Percentiles rank a stretch among this genome's conserved stretches.
Conservation (phyloP, 2,888 invertebrate species). For the Caenorhabditis sinica region DNA sequence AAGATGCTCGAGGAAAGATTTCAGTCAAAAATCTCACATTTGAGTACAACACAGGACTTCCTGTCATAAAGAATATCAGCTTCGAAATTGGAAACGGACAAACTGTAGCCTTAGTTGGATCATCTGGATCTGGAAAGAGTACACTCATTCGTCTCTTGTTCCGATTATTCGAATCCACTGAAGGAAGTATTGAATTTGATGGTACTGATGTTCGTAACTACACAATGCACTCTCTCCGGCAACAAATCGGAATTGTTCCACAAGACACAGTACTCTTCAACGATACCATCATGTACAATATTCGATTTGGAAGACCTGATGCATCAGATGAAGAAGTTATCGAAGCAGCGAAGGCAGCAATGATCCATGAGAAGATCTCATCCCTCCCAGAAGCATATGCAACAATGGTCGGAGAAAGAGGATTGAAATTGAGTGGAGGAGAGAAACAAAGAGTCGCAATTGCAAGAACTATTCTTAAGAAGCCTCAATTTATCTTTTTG, state of each 20-base stretch:
- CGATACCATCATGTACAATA: constrained; percentile 88
- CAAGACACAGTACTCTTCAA: constrained; percentile 85
- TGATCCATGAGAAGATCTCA: constrained; percentile 94
- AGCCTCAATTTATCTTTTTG: constrained; percentile 92
- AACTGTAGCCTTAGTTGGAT: constrained; percentile 87
- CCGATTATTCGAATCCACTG: constrained; percentile 85
- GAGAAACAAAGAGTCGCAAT: constrained; percentile 98
- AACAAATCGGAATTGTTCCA: constrained; percentile 86
- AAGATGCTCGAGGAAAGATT: constrained; percentile 87
- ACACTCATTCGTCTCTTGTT: constrained; percentile 86
- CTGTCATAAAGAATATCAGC: constrained; percentile 76
- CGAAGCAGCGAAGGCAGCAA: constrained; percentile 93
- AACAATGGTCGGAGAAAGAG: constrained; percentile 92
- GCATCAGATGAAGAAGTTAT: constrained; percentile 91
- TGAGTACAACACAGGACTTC: constrained; percentile 89
- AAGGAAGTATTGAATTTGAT: constrained; percentile 75
- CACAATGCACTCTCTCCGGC: constrained; percentile 85
- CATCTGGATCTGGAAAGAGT: constrained; percentile 85
- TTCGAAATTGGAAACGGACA: constrained; percentile 89
- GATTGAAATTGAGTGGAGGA: constrained; percentile 95
- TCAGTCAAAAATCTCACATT: constrained; percentile 95
- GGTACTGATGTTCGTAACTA: constrained; percentile 73
- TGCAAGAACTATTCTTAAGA: constrained; percentile 94
- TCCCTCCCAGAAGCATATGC: constrained; percentile 90
- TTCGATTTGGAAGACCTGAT: constrained; percentile 92